Evolutionary conservation across 2,888 invertebrate species (phyloP).

Genomic region (Cephus pulcher): DNA sequence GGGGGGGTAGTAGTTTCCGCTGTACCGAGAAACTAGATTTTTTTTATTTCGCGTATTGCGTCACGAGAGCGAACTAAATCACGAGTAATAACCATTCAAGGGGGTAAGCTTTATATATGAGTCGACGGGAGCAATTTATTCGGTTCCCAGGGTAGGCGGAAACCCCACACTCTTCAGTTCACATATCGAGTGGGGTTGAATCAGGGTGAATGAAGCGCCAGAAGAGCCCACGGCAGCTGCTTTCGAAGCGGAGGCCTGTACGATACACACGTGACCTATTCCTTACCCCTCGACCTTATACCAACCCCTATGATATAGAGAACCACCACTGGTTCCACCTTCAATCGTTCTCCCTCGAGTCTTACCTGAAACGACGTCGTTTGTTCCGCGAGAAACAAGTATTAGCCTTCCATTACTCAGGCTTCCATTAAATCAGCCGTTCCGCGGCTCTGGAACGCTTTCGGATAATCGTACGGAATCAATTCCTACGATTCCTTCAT

Average conservation of each 20-base stretch:
- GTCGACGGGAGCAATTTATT: conserved; percentile 40
- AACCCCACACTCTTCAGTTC: conserved; percentile 3
- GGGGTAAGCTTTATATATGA: conserved; percentile 47
- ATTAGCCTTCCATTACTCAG: conserved; percentile 30
- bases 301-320: background rate
- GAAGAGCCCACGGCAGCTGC: conserved; percentile 10
- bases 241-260: conserved; percentile 2
- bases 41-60: background rate
- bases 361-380: conserved; percentile 24
- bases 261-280: conserved; percentile 5
- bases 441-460: background rate
- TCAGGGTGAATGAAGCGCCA: conserved; percentile 6
- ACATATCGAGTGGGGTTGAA: conserved; percentile 11
- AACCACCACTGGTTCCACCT: background rate
- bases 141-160: conserved; percentile 19
- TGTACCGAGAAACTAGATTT: background rate
- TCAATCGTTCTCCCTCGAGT: background rate
- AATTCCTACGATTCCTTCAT: conserved; percentile 5
- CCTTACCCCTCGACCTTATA: background rate
- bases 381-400: conserved; percentile 29
- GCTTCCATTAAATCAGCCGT: conserved; percentile 1
- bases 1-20: background rate
- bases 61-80: conserved; percentile 39
- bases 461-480: conserved; percentile 4
- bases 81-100: conserved; percentile 48